These are phyloP conservation scores for Anableps anableps DNA, from an alignment of 2,797 vertebrate genomes.

Conservation along the genomic window DNA sequence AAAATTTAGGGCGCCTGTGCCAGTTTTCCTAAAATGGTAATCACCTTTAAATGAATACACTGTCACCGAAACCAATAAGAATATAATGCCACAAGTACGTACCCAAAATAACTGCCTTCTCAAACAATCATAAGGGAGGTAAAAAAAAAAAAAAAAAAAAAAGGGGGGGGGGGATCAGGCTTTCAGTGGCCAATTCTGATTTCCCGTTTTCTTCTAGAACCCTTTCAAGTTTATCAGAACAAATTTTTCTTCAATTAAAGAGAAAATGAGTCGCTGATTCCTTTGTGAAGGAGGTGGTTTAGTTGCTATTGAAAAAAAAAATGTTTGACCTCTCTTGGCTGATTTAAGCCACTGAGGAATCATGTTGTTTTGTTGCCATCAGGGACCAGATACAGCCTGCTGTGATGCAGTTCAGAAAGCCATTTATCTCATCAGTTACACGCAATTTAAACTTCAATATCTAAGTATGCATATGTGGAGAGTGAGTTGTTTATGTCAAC, in stretches of 20 bases:
- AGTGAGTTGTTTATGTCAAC: neutral
- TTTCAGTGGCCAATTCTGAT: neutral
- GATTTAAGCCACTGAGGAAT: neutral
- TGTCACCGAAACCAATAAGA: neutral
- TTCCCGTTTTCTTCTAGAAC: neutral
- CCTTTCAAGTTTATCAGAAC: neutral
- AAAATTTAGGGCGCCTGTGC: neutral
- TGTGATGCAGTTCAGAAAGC: neutral
- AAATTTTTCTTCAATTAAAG: neutral
- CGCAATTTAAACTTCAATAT: neutral
- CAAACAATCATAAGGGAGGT: neutral
- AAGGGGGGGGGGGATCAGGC: neutral
- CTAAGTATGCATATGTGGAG: neutral
- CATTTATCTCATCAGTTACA: neutral
- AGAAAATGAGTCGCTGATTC: neutral
- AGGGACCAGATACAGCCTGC: neutral
- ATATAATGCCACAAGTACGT: neutral
- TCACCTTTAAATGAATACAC: neutral
- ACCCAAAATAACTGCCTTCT: neutral
- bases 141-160: neutral
- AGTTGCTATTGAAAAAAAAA: neutral
- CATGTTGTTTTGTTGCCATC: neutral
- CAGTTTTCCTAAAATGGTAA: neutral
- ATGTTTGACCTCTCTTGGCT: neutral
- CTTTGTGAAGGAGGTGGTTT: neutral